Evolutionary conservation across 2,113 vertebrate species (phyloP).

Genomic region (Syrmaticus mikado): DNA sequence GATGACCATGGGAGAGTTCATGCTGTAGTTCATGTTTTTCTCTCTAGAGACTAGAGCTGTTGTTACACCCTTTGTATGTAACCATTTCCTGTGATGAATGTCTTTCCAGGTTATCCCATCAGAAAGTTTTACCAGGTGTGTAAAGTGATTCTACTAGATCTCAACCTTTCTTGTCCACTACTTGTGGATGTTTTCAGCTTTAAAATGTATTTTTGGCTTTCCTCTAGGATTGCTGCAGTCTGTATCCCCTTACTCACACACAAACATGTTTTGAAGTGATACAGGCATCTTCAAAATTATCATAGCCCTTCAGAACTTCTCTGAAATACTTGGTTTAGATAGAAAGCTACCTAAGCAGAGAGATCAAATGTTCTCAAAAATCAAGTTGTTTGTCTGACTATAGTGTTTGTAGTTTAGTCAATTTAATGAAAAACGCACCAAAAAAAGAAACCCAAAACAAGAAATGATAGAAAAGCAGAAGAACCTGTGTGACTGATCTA

Average conservation of each 20-base stretch:
- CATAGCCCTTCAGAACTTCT: background rate
- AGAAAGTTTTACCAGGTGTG: background rate
- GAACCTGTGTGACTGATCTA: background rate
- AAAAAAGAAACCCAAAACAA: background rate
- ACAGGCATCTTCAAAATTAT: background rate
- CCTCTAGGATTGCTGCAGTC: background rate
- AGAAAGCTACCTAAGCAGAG: background rate
- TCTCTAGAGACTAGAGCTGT: background rate
- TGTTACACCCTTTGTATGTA: background rate
- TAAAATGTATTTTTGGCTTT: background rate
- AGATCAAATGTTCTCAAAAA: background rate
- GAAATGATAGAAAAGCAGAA: background rate
- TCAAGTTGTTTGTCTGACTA: background rate
- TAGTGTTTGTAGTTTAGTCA: background rate
- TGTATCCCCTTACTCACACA: background rate
- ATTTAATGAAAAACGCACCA: background rate
- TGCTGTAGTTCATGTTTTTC: background rate
- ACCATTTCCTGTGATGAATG: background rate
- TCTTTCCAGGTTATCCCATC: background rate
- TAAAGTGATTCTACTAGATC: background rate
- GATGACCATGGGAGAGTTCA: background rate
- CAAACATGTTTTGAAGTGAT: background rate
- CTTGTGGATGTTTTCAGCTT: background rate
- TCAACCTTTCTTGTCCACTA: background rate
- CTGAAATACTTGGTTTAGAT: background rate